phyloP scores from a whole-genome alignment of 2,113 vertebrate genomes.

The Nycticryphes semicollaris region DNA sequence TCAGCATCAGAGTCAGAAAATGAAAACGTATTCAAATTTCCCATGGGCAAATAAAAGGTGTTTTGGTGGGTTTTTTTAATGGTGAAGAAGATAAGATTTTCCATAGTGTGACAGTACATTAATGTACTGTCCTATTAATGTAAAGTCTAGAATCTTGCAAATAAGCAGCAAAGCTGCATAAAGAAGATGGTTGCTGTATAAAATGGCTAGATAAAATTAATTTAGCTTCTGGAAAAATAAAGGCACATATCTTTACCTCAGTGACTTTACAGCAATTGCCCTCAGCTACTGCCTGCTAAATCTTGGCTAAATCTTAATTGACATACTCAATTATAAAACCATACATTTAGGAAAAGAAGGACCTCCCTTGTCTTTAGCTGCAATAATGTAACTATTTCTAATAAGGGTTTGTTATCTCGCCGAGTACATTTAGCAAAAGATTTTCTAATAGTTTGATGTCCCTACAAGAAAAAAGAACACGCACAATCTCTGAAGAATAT shows the following conservation, averaged over 20 bases:
- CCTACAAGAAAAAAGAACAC: not conserved
- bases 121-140: not conserved
- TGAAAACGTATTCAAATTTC: not conserved
- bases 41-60: not conserved
- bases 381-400: conserved; percentile 31
- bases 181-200: not conserved
- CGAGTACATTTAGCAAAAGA: not conserved
- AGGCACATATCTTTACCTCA: not conserved
- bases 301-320: conserved; percentile 61
- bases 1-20: not conserved
- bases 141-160: not conserved
- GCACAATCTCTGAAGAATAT: not conserved
- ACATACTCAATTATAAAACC: conserved; percentile 41
- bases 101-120: not conserved
- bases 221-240: conserved; percentile 1
- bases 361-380: conserved; percentile 34
- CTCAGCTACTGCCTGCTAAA: conserved; percentile 7
- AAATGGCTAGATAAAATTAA: not conserved
- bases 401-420: not conserved
- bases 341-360: not conserved
- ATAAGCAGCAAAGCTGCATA: not conserved
- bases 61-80: fast-evolving
- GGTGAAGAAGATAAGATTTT: not conserved
- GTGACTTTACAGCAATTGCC: conserved; percentile 30
- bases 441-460: not conserved